These are phyloP conservation scores for Babylonia areolata DNA, from an alignment of 1,140 invertebrate species.

Conservation along the genomic window DNA sequence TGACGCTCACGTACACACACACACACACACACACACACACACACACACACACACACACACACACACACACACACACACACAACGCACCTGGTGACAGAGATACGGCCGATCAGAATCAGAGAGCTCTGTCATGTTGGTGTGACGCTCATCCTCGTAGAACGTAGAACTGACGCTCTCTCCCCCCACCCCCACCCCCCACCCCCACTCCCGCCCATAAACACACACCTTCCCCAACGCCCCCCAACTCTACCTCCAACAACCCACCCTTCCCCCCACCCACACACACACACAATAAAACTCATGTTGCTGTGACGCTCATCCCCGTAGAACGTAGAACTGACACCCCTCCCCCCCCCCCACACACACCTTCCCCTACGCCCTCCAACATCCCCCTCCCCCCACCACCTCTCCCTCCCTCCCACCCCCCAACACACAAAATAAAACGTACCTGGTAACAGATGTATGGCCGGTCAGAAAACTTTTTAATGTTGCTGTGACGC, in stretches of 20 bases:
- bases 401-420: too few species aligned
- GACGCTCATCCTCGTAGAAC: conserved; percentile 47
- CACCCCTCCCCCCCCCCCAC: background rate
- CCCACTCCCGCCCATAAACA: background rate
- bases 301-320: background rate
- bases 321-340: background rate
- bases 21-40: background rate
- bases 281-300: background rate
- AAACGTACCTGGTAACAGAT: conserved; percentile 44
- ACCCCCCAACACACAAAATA: too few species aligned
- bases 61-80: too few species aligned
- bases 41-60: conserved; percentile 1
- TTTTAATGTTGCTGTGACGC: conserved; percentile 40
- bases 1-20: background rate
- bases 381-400: background rate
- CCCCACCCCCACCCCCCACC: background rate
- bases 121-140: conserved; percentile 45
- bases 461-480: conserved; percentile 48
- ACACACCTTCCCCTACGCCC: too few species aligned
- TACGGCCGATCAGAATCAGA: conserved; percentile 44
- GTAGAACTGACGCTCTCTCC: too few species aligned
- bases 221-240: too few species aligned
- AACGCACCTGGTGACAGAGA: conserved; percentile 32
- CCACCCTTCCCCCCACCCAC: background rate
- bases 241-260: background rate